A percentile compares a stretch with the other conserved stretches of the same genome.
phyloP scores from a whole-genome alignment of 1,140 invertebrate genomes.

The Drosophila santomea region DNA sequence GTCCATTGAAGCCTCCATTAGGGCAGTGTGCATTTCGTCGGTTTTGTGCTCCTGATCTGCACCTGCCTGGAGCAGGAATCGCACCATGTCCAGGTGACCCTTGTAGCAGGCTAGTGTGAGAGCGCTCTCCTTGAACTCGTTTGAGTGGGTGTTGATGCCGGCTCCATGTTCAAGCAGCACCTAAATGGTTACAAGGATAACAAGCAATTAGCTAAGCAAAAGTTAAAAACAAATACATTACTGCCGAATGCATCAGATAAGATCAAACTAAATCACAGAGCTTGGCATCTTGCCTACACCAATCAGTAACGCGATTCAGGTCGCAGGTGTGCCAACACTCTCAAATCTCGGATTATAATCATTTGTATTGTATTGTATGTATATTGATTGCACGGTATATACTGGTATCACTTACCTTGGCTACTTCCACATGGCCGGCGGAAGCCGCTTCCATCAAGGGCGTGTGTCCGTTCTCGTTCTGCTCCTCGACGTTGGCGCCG shows the following conservation, averaged over 20 bases:
- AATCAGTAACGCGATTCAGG: conserved; percentile 79
- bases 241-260: conserved; percentile 70
- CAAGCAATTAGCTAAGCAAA: not conserved
- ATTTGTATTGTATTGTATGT: conserved; percentile 31
- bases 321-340: conserved; percentile 23
- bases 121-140: conserved; percentile 98
- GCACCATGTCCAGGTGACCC: conserved; percentile 98
- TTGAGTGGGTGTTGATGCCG: conserved; percentile 99
- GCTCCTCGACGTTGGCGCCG: conserved; percentile 98
- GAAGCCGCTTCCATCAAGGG: conserved; percentile 99
- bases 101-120: conserved; percentile 99
- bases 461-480: conserved; percentile 99
- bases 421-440: conserved; percentile 97
- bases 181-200: conserved; percentile 13
- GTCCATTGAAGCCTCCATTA: conserved; percentile 99
- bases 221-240: not conserved
- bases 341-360: conserved; percentile 85
- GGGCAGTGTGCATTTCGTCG: conserved; percentile 99
- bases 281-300: conserved; percentile 15
- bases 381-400: too few species aligned
- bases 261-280: conserved; percentile 81
- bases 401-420: conserved; percentile 87
- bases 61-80: conserved; percentile 96
- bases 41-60: conserved; percentile 99
- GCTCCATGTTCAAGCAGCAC: conserved; percentile 94